Evolutionary conservation across 2,888 invertebrate species (phyloP), one percentile per base, ranked within the genome.

Genomic region (Cerceris ruficornis): DNA sequence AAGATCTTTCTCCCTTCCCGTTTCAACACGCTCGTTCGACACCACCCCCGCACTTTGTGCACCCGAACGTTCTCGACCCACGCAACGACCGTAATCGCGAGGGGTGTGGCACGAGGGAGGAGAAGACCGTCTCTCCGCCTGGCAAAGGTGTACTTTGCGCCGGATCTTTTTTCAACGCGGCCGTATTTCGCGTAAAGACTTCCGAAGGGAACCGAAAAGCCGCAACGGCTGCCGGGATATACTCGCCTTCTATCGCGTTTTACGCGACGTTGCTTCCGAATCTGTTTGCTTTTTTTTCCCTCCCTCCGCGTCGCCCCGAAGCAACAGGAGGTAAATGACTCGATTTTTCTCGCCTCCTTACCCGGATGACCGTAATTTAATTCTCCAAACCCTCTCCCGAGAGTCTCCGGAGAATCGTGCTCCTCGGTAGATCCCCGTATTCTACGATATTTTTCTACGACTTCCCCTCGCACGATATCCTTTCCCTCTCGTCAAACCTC

Each of bases 111-210:
- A 39, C 62, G 49, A 59, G 66, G 52, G 28, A 28, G 28, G 28
- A 28, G 4, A 4, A 28, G 28, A 28, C 28, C 28, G 28, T 28
- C 28, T 28, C n/a, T n/a, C n/a, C n/a, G 59, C 74, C 60, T 57
- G 60, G 69, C 71, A 76, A 77, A 80, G 66, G 73, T 75, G 74
- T 84, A 71, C 77, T 80, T 84, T 70, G 80, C 76, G 83, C 52
- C 69, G 52, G 83, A 68, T 83, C 72, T 80, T 70, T 73, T 72
- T 65, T 74, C 75, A 42, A 61, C 80, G 52, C 72, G 80, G 57
- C 64, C 84, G 70, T 80, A 73, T 82, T 83, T 82, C 80, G 75
- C 83, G 81, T 75, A 82, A 83, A 75, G 69, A 69, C 65, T 55
- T 59, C 46, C 60, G 15, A 58, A 28, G 46, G 14, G 46, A 5